A percentile compares a stretch with the other conserved stretches of the same genome.
phyloP scores from a whole-genome alignment of 2,888 invertebrate species.

The Melitaea athalia region DNA sequence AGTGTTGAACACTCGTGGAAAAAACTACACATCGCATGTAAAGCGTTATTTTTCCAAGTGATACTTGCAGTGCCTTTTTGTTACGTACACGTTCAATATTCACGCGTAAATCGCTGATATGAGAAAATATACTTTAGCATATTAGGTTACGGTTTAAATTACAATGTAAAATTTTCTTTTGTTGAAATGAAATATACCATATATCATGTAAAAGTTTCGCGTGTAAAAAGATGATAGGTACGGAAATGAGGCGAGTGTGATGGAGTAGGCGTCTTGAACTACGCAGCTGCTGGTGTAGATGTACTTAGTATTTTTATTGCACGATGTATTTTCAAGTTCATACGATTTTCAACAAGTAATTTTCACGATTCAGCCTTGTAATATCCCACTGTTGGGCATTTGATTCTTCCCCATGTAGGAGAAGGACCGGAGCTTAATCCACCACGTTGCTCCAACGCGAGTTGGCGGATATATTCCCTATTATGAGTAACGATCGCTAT shows the following conservation, averaged over 20 bases:
- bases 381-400: no score
- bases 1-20: slow-evolving; percentile 39
- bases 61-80: slow-evolving; percentile 41
- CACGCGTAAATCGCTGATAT: background rate
- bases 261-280: slow-evolving; percentile 33
- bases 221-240: slow-evolving; percentile 56
- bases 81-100: slow-evolving; percentile 42
- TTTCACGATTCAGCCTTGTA: no score
- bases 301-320: slow-evolving; percentile 15
- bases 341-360: background rate
- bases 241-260: slow-evolving; percentile 52
- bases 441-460: no score
- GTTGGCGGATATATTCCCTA: no score
- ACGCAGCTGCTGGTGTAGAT: slow-evolving; percentile 10
- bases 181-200: slow-evolving; percentile 46
- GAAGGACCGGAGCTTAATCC: no score
- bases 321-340: background rate
- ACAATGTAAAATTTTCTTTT: background rate
- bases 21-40: slow-evolving; percentile 38
- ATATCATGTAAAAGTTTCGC: slow-evolving; percentile 55
- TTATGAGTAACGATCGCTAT: no score
- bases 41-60: slow-evolving; percentile 42
- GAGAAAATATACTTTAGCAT: background rate
- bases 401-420: no score
- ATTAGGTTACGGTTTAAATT: slow-evolving; percentile 13